A percentile compares a stretch with the other conserved stretches of the same genome.
phyloP scores from a whole-genome alignment of 2,113 vertebrate genomes.

The Pedionomus torquatus region DNA sequence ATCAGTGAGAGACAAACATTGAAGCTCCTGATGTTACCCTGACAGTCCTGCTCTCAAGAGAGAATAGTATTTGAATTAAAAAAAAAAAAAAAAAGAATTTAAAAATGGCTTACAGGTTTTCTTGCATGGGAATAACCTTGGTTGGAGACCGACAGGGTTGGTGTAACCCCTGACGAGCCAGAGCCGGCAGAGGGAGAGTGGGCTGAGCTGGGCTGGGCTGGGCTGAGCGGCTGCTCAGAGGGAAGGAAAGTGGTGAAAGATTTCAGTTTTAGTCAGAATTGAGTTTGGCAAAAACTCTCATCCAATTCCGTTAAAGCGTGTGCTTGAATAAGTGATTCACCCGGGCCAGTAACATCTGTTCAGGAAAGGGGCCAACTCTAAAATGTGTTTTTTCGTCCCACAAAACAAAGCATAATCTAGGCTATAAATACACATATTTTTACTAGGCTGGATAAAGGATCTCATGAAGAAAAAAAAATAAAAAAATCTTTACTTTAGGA shows the following conservation, averaged over 20 bases:
- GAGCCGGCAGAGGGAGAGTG: not conserved
- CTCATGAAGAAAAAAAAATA: not conserved
- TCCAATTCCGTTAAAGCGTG: slow-evolving; percentile 21
- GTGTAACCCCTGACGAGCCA: not conserved
- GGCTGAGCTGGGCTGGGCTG: not conserved
- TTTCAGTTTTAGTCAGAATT: slow-evolving; percentile 38
- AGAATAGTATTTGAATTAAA: not conserved
- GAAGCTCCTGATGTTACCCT: not conserved
- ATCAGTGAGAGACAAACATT: not conserved
- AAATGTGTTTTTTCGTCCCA: slow-evolving; percentile 58
- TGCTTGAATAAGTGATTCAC: slow-evolving; percentile 54
- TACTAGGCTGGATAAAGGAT: slow-evolving; percentile 12
- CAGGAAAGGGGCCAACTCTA: slow-evolving; percentile 59
- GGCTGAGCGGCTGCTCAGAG: not conserved
- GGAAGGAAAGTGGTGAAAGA: slow-evolving; percentile 27
- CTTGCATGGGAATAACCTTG: not conserved
- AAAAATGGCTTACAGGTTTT: not conserved
- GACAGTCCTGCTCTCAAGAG: not conserved
- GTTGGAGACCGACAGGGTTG: not conserved
- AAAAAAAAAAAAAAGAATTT: not conserved
- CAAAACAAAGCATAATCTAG: slow-evolving; percentile 58
- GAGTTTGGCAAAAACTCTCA: slow-evolving; percentile 54
- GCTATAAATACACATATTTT: slow-evolving; percentile 62
- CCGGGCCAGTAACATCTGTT: slow-evolving; percentile 65
- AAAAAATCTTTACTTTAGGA: not conserved